Percentiles rank a stretch among this genome's conserved stretches.
Conservation (phyloP, 2,888 invertebrate species). For the Drosophila ochracea region DNA sequence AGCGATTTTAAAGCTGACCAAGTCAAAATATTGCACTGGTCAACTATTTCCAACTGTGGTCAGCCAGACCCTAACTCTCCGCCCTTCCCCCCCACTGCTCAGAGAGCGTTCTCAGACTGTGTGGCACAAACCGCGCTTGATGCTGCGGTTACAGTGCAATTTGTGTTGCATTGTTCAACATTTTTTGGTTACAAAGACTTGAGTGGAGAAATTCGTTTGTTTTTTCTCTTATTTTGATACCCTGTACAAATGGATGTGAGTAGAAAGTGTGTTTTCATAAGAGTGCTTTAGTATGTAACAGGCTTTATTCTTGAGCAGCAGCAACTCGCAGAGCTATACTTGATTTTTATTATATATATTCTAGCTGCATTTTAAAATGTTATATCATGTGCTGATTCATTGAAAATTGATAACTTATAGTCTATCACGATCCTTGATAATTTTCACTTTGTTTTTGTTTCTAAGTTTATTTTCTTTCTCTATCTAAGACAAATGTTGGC, state of each 20-base stretch:
- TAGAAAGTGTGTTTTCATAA: not conserved
- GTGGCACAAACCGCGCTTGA: slow-evolving; percentile 61
- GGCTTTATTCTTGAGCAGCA: not conserved
- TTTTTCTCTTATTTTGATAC: slow-evolving; percentile 10
- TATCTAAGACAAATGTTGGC: slow-evolving; percentile 74
- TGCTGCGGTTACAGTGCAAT: slow-evolving; percentile 70
- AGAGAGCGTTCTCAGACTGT: not conserved
- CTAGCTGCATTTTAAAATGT: not conserved
- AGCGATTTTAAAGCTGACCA: slow-evolving; percentile 64
- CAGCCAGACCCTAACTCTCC: slow-evolving; percentile 18
- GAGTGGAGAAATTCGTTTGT: slow-evolving; percentile 13
- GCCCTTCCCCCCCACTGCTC: not conserved
- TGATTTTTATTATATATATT: accelerated
- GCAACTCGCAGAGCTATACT: not conserved
- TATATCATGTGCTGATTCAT: not conserved
- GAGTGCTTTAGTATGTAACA: not conserved
- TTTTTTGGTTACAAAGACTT: slow-evolving; percentile 39
- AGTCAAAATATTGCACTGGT: slow-evolving; percentile 75
- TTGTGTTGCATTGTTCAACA: slow-evolving; percentile 75
- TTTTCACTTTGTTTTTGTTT: not conserved
- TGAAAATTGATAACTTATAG: not conserved
- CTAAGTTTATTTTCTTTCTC: slow-evolving; percentile 33
- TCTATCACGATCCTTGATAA: not conserved
- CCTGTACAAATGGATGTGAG: not conserved
- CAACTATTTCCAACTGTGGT: slow-evolving; percentile 72